A percentile compares a stretch with the other conserved stretches of the same genome.
Evolutionary conservation across 2,888 invertebrate species (phyloP).

Genomic region (Spilosoma lubricipeda): DNA sequence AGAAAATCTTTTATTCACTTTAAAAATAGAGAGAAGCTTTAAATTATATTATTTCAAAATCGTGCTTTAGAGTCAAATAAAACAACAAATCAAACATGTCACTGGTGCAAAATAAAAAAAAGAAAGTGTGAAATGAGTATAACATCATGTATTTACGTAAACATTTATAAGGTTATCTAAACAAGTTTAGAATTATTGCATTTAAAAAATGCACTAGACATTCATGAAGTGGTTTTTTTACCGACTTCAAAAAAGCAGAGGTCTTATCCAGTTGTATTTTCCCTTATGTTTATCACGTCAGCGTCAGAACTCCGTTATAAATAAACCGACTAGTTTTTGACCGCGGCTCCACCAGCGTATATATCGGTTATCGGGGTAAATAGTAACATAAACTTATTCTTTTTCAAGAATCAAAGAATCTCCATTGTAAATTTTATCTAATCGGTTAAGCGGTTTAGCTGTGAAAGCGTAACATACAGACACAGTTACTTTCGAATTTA

Average conservation of each 20-base stretch:
- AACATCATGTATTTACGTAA: neutral
- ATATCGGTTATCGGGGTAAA: no score
- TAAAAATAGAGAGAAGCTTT: slow-evolving; percentile 20
- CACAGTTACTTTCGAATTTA: no score
- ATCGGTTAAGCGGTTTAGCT: no score
- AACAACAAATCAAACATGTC: neutral
- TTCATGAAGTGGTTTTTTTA: neutral
- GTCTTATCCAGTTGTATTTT: neutral
- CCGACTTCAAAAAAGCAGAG: neutral
- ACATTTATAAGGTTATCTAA: neutral
- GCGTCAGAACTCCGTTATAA: no score
- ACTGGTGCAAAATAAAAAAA: slow-evolving; percentile 20
- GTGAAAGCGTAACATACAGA: no score
- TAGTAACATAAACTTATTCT: no score
- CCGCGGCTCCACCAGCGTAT: no score
- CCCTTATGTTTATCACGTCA: no score
- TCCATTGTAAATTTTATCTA: no score
- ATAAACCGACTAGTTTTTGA: no score
- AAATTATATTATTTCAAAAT: slow-evolving; percentile 27
- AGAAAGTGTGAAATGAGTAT: slow-evolving; percentile 28
- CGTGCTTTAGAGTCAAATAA: slow-evolving; percentile 29
- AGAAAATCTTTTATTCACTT: neutral
- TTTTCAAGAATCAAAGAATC: no score
- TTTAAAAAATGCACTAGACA: neutral
- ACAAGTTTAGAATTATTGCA: neutral